Percentiles rank a stretch among this genome's conserved stretches.
phyloP scores from a whole-genome alignment of 2,113 vertebrate genomes.

The Zapornia atra region DNA sequence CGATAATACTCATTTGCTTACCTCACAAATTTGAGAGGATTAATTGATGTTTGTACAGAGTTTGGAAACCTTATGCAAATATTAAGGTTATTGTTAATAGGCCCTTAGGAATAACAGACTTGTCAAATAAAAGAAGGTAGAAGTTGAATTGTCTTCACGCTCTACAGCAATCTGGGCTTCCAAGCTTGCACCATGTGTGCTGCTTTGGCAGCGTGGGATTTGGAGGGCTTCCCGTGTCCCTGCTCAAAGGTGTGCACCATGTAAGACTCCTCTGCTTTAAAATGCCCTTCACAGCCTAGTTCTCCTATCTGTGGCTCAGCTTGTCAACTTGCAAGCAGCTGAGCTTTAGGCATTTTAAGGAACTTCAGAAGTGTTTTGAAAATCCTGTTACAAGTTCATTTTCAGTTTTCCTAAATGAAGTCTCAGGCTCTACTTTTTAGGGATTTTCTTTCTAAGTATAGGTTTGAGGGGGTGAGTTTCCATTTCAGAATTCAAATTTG shows the following conservation, averaged over 20 bases:
- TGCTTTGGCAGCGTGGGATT: not conserved
- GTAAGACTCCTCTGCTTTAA: not conserved
- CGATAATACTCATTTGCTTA: not conserved
- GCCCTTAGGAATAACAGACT: not conserved
- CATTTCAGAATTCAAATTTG: conserved; percentile 15
- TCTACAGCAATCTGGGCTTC: not conserved
- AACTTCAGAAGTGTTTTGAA: not conserved
- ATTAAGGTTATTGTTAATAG: conserved; percentile 23
- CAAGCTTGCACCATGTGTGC: not conserved
- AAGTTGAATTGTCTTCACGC: not conserved
- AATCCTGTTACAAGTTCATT: not conserved
- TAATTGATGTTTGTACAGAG: conserved; percentile 7
- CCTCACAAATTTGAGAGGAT: not conserved
- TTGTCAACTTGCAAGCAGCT: not conserved
- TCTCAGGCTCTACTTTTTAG: not conserved
- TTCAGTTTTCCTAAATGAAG: conserved; percentile 26
- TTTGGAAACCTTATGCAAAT: conserved; percentile 8
- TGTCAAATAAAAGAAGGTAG: not conserved
- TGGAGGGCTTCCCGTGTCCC: not conserved
- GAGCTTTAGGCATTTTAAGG: not conserved
- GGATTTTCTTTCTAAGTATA: conserved; percentile 31
- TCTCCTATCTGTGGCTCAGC: not conserved
- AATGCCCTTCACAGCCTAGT: not conserved
- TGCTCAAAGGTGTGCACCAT: not conserved
- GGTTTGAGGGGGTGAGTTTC: conserved; percentile 26